Conservation (phyloP, 2,113 vertebrate genomes). For the Dipodomys merriami region DNA sequence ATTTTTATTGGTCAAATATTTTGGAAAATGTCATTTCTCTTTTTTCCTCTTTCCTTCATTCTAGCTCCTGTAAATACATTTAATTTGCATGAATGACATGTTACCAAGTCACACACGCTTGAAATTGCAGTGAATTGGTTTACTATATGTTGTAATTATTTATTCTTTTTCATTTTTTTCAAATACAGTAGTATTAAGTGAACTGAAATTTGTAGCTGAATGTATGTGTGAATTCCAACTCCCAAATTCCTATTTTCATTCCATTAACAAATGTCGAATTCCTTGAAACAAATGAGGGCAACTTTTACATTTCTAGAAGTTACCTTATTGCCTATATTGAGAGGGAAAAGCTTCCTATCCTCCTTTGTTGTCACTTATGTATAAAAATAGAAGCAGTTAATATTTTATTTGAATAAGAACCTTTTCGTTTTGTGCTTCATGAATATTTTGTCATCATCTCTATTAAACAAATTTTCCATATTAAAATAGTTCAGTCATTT, state of each 20-base stretch:
- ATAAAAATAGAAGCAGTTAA: slow-evolving; percentile 47
- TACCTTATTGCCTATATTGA: neutral
- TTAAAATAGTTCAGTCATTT: slow-evolving; percentile 64
- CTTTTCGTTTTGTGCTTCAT: slow-evolving; percentile 63
- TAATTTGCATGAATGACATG: slow-evolving; percentile 18
- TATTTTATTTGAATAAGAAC: slow-evolving; percentile 64
- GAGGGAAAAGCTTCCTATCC: neutral
- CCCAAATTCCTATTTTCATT: neutral
- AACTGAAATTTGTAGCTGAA: slow-evolving; percentile 12
- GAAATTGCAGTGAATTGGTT: neutral
- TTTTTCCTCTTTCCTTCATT: neutral
- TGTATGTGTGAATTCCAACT: neutral
- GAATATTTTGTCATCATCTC: slow-evolving; percentile 68
- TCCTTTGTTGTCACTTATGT: neutral
- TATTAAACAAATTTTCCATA: slow-evolving; percentile 62
- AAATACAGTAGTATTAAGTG: slow-evolving; percentile 30
- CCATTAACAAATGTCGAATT: slow-evolving; percentile 14
- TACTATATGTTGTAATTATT: slow-evolving; percentile 36
- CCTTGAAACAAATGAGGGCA: slow-evolving; percentile 16
- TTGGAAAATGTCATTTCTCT: neutral
- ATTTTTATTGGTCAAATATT: slow-evolving; percentile 31
- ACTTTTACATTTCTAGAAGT: neutral
- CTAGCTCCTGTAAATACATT: slow-evolving; percentile 33
- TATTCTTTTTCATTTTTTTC: slow-evolving; percentile 47
- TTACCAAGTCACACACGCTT: slow-evolving; percentile 20